Evolutionary conservation across 2,797 vertebrate genomes (phyloP).

Genomic region (Potorous gilbertii): DNA sequence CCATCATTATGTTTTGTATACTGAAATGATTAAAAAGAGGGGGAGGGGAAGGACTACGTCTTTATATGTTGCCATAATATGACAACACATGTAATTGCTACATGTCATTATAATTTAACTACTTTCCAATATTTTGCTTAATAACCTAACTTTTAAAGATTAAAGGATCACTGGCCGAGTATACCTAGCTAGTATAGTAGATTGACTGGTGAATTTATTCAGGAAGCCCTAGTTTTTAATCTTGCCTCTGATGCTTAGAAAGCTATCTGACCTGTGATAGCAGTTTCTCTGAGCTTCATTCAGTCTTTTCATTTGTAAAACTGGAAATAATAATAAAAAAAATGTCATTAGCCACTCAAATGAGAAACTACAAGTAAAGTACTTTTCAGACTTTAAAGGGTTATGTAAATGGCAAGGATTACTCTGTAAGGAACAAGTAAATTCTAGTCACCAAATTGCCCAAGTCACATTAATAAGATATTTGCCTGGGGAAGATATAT

Average conservation of each 20-base stretch:
- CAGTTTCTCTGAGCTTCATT: neutral
- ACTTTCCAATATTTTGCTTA: neutral
- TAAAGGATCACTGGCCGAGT: neutral
- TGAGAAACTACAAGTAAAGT: neutral
- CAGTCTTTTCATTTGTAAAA: neutral
- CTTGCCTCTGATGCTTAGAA: neutral
- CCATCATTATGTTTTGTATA: neutral
- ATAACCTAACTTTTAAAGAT: constrained; percentile 8
- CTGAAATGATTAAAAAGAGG: neutral
- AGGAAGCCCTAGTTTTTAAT: neutral
- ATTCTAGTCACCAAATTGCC: neutral
- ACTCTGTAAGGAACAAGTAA: neutral
- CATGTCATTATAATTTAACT: constrained; percentile 1
- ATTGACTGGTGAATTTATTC: neutral
- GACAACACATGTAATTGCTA: neutral
- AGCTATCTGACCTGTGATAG: neutral
- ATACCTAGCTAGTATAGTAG: neutral
- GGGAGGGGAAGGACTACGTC: neutral
- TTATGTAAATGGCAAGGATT: neutral
- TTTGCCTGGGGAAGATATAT: neutral
- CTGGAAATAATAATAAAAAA: neutral
- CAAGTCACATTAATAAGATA: neutral
- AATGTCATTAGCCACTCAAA: neutral
- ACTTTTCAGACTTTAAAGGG: neutral
- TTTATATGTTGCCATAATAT: neutral